Conservation (phyloP, 2,888 invertebrate genomes). For the Eupithecia exiguata region DNA sequence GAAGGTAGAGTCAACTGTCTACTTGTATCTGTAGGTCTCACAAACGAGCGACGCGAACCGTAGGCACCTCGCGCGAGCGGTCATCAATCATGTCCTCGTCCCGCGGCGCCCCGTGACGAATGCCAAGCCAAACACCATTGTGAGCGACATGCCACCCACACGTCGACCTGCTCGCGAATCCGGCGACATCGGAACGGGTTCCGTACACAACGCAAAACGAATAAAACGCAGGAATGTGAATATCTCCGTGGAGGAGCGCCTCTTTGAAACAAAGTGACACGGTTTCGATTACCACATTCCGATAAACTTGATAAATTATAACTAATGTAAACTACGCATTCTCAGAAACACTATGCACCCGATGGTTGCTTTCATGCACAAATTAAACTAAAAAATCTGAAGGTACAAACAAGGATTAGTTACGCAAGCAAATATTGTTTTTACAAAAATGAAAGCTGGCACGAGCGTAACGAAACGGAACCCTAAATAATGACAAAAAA, state of each 20-base stretch:
- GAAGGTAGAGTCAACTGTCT: not conserved
- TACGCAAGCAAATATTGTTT: not conserved
- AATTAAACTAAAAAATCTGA: not conserved
- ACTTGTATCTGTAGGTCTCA: not conserved
- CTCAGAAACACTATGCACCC: not conserved
- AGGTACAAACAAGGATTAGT: not conserved
- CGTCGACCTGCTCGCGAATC: conserved; percentile 51
- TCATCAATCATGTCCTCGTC: conserved; percentile 73
- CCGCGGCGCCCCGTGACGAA: conserved; percentile 76
- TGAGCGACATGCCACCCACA: conserved; percentile 74
- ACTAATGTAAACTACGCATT: not conserved
- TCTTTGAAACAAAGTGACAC: conserved; percentile 19
- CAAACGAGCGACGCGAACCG: conserved; percentile 9
- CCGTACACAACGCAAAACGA: conserved; percentile 32
- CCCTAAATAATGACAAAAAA: conserved; percentile 43
- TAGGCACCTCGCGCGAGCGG: conserved; percentile 43
- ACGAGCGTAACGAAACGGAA: conserved; percentile 41
- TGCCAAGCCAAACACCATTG: conserved; percentile 81
- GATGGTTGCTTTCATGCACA: not conserved
- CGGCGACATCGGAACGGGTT: conserved; percentile 40
- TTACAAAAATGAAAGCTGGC: conserved; percentile 18
- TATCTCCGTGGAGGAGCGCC: conserved; percentile 23
- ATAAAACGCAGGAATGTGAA: conserved; percentile 27
- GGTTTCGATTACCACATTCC: conserved; percentile 24
- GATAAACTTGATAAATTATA: conserved; percentile 15